phyloP scores from a whole-genome alignment of 2,888 invertebrate species.

The Pantelozetes paolii region DNA sequence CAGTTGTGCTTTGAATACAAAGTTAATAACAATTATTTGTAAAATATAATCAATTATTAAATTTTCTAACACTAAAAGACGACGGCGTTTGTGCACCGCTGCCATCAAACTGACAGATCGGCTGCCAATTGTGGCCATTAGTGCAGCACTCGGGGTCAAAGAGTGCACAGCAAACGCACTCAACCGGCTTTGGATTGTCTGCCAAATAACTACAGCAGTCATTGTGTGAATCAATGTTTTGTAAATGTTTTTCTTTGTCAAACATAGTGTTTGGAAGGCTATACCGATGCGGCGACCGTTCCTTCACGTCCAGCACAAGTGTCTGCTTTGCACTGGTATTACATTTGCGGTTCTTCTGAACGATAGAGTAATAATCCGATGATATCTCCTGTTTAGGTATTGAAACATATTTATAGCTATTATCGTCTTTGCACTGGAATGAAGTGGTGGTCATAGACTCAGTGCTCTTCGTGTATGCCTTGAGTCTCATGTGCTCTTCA shows the following conservation, averaged over 20 bases:
- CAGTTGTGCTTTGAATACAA: neutral
- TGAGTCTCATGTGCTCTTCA: conserved; percentile 7
- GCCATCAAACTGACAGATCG: conserved; percentile 13
- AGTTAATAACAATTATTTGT: neutral
- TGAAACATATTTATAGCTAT: conserved; percentile 24
- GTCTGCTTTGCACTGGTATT: conserved; percentile 36
- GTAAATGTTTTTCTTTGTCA: conserved; percentile 21
- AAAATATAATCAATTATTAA: conserved; percentile 3
- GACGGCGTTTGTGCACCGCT: conserved; percentile 13
- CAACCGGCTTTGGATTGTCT: conserved; percentile 9
- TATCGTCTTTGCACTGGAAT: conserved; percentile 28
- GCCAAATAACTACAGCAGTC: conserved; percentile 25
- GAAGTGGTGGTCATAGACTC: conserved; percentile 26
- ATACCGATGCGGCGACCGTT: conserved; percentile 21
- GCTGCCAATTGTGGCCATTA: conserved; percentile 23
- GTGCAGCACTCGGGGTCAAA: conserved; percentile 32
- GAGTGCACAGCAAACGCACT: conserved; percentile 32
- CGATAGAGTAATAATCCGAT: conserved; percentile 26
- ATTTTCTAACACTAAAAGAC: conserved; percentile 2
- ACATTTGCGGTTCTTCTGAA: conserved; percentile 24
- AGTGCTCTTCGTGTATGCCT: conserved; percentile 14
- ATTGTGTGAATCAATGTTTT: neutral
- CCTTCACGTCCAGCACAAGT: conserved; percentile 4
- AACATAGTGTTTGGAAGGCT: conserved; percentile 33
- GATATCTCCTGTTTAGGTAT: conserved; percentile 31